These are phyloP conservation scores for Cochlearius cochlearius DNA, from an alignment of 2,113 vertebrate genomes.

Conservation along the genomic window DNA sequence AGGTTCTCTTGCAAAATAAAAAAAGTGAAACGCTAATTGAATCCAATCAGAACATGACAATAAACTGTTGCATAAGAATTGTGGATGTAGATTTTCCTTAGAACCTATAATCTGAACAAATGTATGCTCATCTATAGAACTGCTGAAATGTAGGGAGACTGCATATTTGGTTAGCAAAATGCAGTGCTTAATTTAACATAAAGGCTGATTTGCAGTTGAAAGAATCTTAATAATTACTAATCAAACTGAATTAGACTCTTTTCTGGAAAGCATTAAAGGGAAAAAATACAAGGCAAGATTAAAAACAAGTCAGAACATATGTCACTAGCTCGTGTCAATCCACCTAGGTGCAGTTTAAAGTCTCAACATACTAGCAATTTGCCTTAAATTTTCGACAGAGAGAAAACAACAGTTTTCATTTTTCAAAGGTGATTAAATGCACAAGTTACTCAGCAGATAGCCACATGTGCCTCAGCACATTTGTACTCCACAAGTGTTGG, in stretches of 20 bases:
- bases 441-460: neutral
- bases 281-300: neutral
- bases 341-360: neutral
- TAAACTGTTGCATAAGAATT: neutral
- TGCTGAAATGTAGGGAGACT: neutral
- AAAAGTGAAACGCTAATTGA: neutral
- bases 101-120: neutral
- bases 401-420: neutral
- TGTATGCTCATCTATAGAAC: neutral
- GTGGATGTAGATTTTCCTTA: neutral
- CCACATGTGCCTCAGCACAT: neutral
- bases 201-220: neutral
- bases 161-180: neutral
- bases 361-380: neutral
- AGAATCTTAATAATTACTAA: slow-evolving; percentile 4
- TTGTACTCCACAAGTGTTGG: neutral
- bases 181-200: neutral
- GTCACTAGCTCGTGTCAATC: neutral
- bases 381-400: neutral
- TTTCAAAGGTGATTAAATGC: neutral
- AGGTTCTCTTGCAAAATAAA: neutral
- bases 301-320: neutral
- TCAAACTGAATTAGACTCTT: neutral
- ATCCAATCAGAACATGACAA: neutral
- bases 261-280: neutral